Conservation (phyloP, 2,113 vertebrate species). For the Pimephales promelas region DNA sequence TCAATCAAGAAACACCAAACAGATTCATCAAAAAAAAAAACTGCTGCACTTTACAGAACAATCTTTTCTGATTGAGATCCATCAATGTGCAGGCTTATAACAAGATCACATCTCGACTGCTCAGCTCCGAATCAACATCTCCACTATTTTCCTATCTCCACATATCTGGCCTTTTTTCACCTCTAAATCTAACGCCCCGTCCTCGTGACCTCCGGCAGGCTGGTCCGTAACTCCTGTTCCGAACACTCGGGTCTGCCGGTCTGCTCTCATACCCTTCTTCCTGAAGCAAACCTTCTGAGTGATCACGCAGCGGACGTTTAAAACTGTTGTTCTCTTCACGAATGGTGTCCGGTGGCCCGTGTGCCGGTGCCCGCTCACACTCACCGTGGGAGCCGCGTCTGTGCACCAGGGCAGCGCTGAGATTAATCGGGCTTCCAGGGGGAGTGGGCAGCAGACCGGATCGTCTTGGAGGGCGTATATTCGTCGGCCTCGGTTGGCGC, state of each 20-base stretch:
- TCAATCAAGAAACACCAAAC: neutral
- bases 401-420: conserved; percentile 62
- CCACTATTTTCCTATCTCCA: conserved; percentile 59
- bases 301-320: neutral
- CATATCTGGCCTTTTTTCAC: conserved; percentile 55
- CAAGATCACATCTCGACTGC: neutral
- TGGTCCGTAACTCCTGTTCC: conserved; percentile 51
- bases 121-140: conserved; percentile 25
- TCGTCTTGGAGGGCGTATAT: conserved; percentile 67
- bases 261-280: conserved; percentile 36
- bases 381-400: conserved; percentile 66
- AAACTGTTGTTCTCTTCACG: conserved; percentile 59
- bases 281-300: conserved; percentile 49
- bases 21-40: neutral
- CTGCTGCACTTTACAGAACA: conserved; percentile 14
- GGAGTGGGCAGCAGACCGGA: conserved; percentile 87
- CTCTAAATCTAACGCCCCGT: conserved; percentile 61
- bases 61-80: neutral
- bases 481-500: conserved; percentile 66
- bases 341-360: neutral
- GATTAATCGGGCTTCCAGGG: conserved; percentile 69
- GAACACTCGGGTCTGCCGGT: conserved; percentile 71
- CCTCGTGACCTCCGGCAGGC: conserved; percentile 60
- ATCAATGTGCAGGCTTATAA: neutral
- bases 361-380: conserved; percentile 8